Evolutionary conservation across 2,797 vertebrate species (phyloP).

Genomic region (Hoplostethus atlanticus): DNA sequence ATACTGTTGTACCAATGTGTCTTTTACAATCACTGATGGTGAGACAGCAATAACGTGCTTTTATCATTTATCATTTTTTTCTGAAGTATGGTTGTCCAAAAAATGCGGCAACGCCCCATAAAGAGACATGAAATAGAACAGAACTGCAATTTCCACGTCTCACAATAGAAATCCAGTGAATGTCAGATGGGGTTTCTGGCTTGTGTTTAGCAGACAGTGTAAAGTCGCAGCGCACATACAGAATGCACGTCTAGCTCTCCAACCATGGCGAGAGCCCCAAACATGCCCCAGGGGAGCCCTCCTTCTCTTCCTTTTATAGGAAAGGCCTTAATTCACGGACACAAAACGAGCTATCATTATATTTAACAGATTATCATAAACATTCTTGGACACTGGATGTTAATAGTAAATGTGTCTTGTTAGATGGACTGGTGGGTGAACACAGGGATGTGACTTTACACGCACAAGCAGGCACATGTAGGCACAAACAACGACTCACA

Average conservation of each 20-base stretch:
- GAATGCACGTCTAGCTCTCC: background rate
- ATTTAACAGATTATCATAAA: conserved; percentile 77
- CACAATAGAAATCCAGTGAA: conserved; percentile 51
- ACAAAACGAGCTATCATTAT: conserved; percentile 72
- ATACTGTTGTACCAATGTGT: background rate
- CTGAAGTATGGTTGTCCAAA: conserved; percentile 32
- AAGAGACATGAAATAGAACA: conserved; percentile 58
- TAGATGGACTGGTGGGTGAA: conserved; percentile 50
- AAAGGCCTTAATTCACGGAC: conserved; percentile 70
- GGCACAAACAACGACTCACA: background rate
- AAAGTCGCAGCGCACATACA: conserved; percentile 56
- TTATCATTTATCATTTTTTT: conserved; percentile 29
- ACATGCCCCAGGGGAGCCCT: conserved; percentile 59
- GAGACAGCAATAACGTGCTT: conserved; percentile 18
- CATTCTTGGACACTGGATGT: conserved; percentile 66
- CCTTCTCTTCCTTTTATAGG: conserved; percentile 71
- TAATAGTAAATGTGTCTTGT: conserved; percentile 54
- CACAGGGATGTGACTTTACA: conserved; percentile 44
- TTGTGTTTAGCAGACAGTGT: conserved; percentile 66
- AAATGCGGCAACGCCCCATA: conserved; percentile 18
- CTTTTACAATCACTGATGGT: conserved; percentile 3
- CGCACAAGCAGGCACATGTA: conserved; percentile 1
- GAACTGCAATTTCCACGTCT: conserved; percentile 38
- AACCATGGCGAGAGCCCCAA: conserved; percentile 44
- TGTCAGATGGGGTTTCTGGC: conserved; percentile 50